A percentile compares a stretch with the other conserved stretches of the same genome.
phyloP scores from a whole-genome alignment of 2,888 invertebrate genomes.

The Lissonota sp. region DNA sequence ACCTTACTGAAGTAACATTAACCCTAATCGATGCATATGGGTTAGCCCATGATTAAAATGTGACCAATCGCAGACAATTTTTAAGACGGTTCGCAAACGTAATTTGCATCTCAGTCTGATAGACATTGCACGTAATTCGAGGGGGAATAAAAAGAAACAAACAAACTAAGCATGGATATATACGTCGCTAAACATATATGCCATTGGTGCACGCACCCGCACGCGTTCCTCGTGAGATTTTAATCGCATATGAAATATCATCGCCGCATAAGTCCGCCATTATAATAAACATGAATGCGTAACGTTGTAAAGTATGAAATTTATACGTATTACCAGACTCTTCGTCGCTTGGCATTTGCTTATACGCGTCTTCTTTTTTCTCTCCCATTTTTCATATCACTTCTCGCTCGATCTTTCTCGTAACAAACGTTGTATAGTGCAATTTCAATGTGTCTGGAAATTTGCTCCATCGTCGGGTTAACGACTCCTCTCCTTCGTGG shows the following conservation, averaged over 20 bases:
- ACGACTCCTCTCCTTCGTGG: conserved; percentile 13
- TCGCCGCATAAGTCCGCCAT: conserved; percentile 9
- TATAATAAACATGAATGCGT: conserved; percentile 6
- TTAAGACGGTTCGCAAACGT: no score
- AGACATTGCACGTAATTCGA: neutral
- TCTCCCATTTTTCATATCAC: neutral
- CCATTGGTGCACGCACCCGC: conserved; percentile 21
- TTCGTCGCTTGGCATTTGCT: conserved; percentile 41
- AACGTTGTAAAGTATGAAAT: conserved; percentile 43
- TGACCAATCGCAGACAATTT: no score
- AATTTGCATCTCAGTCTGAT: no score
- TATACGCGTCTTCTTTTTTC: conserved; percentile 17
- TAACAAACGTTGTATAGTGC: conserved; percentile 22
- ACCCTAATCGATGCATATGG: no score
- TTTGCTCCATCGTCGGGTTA: conserved; percentile 15
- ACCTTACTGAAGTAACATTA: no score
- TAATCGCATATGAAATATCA: conserved; percentile 55
- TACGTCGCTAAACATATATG: conserved; percentile 33
- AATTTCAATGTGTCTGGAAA: conserved; percentile 22
- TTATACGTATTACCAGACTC: conserved; percentile 29
- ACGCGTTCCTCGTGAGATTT: conserved; percentile 25
- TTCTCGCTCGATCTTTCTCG: conserved; percentile 24
- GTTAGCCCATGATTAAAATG: no score
- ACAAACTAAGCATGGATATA: conserved; percentile 11
- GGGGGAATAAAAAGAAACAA: neutral